Evolutionary conservation across 2,113 vertebrate genomes (phyloP).

Genomic region (Ursus arctos): DNA sequence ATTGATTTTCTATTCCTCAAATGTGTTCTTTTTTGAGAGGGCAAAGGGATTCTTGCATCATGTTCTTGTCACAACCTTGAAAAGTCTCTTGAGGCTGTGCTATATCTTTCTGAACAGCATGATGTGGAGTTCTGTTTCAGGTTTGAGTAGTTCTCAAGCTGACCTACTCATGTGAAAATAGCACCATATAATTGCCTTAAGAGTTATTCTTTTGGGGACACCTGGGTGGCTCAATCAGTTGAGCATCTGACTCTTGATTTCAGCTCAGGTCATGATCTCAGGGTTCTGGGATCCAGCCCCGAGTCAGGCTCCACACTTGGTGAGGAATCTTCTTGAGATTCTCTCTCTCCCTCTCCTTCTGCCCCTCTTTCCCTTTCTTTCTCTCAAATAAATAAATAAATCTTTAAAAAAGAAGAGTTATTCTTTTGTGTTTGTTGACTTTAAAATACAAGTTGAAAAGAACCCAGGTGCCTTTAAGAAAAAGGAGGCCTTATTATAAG

Average conservation of each 20-base stretch:
- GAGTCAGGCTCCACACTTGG: background rate
- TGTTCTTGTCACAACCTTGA: constrained; percentile 22
- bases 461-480: constrained; percentile 35
- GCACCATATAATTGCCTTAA: background rate
- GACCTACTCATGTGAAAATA: constrained; percentile 59
- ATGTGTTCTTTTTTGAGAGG: background rate
- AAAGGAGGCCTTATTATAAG: background rate
- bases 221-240: background rate
- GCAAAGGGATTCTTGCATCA: background rate
- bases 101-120: background rate
- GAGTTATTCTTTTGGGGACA: background rate
- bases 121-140: constrained; percentile 11
- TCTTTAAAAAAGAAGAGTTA: background rate
- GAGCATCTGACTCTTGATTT: background rate
- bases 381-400: background rate
- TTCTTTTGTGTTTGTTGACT: constrained; percentile 56
- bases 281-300: background rate
- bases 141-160: constrained; percentile 43
- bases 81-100: background rate
- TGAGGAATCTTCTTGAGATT: background rate
- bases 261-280: background rate
- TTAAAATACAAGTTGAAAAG: constrained; percentile 32
- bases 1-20: constrained; percentile 63
- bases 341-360: background rate
- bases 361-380: background rate